Percentiles rank a stretch among this genome's conserved stretches.
phyloP scores from a whole-genome alignment of 2,888 invertebrate genomes.

The Tipula vernalis region DNA sequence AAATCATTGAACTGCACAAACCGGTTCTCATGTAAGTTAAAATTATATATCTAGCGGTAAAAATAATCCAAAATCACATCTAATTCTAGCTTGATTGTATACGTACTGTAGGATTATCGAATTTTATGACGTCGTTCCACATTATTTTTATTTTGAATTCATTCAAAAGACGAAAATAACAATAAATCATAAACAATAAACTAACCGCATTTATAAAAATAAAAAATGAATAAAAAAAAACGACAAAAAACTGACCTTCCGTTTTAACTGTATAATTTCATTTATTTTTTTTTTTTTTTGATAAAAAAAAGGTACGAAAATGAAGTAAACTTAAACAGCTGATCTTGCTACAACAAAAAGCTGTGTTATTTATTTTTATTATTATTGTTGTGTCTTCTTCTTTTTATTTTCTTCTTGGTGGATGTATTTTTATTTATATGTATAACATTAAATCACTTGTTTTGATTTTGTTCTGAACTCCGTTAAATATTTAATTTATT shows the following conservation, averaged over 20 bases:
- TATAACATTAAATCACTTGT: neutral
- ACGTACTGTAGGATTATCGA: neutral
- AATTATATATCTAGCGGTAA: too few relatives aligned
- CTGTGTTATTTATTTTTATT: neutral
- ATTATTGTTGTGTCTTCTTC: neutral
- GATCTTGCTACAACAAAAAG: neutral
- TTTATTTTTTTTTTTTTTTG: neutral
- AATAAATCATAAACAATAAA: neutral
- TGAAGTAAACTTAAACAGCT: neutral
- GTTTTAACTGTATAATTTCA: conserved; percentile 4
- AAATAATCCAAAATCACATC: too few relatives aligned
- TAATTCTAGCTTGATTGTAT: neutral
- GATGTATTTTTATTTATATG: neutral
- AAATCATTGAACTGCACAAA: too few relatives aligned
- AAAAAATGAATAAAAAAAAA: neutral
- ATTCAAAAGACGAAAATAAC: neutral
- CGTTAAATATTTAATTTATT: neutral
- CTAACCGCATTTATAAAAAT: neutral
- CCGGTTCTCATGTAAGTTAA: too few relatives aligned
- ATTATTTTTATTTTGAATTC: neutral
- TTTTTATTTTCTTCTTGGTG: neutral
- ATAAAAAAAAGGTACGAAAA: neutral
- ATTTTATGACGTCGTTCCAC: neutral
- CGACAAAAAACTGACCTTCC: neutral
- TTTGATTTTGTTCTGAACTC: neutral